phyloP scores from a whole-genome alignment of 2,888 invertebrate species.

The Orthonevra nobilis region DNA sequence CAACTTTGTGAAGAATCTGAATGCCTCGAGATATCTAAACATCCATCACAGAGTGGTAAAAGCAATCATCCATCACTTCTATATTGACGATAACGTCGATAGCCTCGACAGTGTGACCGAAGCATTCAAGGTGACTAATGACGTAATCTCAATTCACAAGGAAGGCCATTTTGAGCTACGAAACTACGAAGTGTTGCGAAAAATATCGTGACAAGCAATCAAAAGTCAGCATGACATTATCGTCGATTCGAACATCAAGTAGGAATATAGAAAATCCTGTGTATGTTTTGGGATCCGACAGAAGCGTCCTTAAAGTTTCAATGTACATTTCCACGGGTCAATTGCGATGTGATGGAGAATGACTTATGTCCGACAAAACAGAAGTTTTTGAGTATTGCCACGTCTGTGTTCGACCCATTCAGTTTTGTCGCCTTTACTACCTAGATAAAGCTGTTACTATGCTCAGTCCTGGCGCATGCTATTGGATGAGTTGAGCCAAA shows the following conservation, averaged over 20 bases:
- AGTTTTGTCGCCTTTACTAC: no score
- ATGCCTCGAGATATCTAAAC: conserved; percentile 15
- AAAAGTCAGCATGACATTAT: neutral
- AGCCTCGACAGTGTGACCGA: conserved; percentile 31
- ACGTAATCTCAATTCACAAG: conserved; percentile 4
- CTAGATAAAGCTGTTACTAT: no score
- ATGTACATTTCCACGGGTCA: conserved; percentile 42
- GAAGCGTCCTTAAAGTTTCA: conserved; percentile 41
- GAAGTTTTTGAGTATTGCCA: conserved; percentile 53
- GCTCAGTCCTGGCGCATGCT: no score
- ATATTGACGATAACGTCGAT: conserved; percentile 54
- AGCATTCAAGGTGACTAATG: conserved; percentile 45
- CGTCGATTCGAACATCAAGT: conserved; percentile 10
- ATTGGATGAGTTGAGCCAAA: no score
- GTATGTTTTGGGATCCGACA: conserved; percentile 46
- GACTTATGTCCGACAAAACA: conserved; percentile 53
- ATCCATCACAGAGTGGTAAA: conserved; percentile 30
- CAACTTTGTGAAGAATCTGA: conserved; percentile 59
- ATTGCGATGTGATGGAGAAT: conserved; percentile 21
- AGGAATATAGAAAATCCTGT: conserved; percentile 49
- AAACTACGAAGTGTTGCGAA: conserved; percentile 8
- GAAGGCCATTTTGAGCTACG: conserved; percentile 17
- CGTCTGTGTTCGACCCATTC: conserved; percentile 64
- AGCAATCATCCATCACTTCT: conserved; percentile 45
- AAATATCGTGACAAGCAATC: neutral